Evolutionary conservation across 2,888 invertebrate species (phyloP), one percentile per base, ranked within the genome.

Genomic region (Heliconius erato): DNA sequence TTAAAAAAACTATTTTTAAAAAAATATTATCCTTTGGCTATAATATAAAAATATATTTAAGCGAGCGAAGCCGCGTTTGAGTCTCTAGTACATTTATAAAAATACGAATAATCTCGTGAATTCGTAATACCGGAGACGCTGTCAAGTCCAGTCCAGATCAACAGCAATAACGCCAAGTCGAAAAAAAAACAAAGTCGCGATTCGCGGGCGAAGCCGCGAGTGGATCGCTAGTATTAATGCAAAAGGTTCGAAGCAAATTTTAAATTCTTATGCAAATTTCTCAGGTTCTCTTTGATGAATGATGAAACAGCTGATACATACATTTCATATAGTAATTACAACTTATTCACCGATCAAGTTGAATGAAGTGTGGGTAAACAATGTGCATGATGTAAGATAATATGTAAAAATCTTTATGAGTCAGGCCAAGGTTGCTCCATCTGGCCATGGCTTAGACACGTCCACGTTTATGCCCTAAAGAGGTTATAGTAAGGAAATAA

Each of bases 361-460:
- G 67, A 65, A 76, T 68, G n/a, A 54, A 77, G 82, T 81, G 85
- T 85, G 85, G 84, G 85, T 77, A 80, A 83, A 79, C 81, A 83
- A 82, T 81, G 59, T 49, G 79, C 82, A 79, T 81, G 85, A 85
- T 83, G 79, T 81, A 78, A 83, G 84, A 84, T 81, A 72, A 67
- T 85, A 82, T 82, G 79, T 83, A 77, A 74, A 83, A 84, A 83
- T 77, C 77, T 83, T 81, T 82, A 80, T 81, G 82, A 82, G 82
- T 80, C 82, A 79, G 83, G 85, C 81, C 81, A 83, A 83, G 84
- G 85, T 76, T 83, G 59, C 59, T 76, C 67, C 26, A 79, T 49
- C 78, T 68, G 79, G 72, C 82, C 83, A 74, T 84, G 83, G 77
- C 35, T 78, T 78, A 71, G 32, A 77, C 77, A 82, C 59, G 76